phyloP scores from a whole-genome alignment of 30 jellyfish, hydroid and myxozoan genomes.

The Hydractinia symbiolongicarpus region DNA sequence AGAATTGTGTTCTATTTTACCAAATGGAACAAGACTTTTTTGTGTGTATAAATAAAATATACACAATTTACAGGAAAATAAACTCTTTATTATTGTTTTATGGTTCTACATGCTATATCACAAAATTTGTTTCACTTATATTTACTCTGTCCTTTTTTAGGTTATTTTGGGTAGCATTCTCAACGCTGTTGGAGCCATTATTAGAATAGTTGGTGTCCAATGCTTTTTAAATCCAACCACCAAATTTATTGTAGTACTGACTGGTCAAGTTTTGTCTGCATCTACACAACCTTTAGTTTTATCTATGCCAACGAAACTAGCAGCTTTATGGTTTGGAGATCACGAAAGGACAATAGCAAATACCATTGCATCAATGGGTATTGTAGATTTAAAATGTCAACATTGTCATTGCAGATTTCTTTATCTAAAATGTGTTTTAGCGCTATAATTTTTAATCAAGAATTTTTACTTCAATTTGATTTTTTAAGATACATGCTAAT shows the following conservation, averaged over 20 bases:
- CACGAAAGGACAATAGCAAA: constrained; percentile 90
- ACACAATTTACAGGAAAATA: not conserved
- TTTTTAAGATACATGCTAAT: too few relatives aligned
- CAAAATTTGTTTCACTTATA: not conserved
- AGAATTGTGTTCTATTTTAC: too few relatives aligned
- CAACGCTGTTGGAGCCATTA: constrained; percentile 72
- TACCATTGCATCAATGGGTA: constrained; percentile 82
- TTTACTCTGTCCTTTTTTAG: constrained; percentile 22
- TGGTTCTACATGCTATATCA: not conserved
- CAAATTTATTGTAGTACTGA: constrained; percentile 57
- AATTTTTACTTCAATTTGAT: too few relatives aligned
- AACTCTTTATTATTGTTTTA: not conserved
- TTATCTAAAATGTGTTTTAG: too few relatives aligned
- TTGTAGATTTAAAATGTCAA: not conserved
- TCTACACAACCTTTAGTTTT: constrained; percentile 74
- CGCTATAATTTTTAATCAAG: too few relatives aligned
- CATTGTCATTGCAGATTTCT: too few relatives aligned
- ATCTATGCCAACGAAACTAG: constrained; percentile 92
- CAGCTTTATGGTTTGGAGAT: constrained; percentile 98
- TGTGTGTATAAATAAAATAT: too few relatives aligned
- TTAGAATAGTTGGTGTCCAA: constrained; percentile 48
- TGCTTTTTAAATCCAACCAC: not conserved
- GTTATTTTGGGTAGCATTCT: constrained; percentile 62
- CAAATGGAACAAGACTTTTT: too few relatives aligned
- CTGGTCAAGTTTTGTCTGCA: constrained; percentile 75